Evolutionary conservation across 2,888 invertebrate species (phyloP), one percentile per base, ranked within the genome.

Genomic region (Gisinianus flammeolus): DNA sequence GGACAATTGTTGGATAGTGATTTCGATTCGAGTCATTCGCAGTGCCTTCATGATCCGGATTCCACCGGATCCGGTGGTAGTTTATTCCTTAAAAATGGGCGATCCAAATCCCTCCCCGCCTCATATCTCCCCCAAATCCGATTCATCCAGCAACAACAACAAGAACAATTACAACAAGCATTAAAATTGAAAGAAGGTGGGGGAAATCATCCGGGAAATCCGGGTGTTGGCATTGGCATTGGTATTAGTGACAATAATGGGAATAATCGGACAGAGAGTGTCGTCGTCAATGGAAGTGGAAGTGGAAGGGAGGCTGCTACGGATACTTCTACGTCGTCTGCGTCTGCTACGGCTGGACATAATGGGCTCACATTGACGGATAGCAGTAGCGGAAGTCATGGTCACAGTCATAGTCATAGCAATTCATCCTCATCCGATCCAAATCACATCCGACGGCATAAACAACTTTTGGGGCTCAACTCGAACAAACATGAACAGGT

Each of bases 101-200:
- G 78, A 31, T 78, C 78, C 26, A 67, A 72, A 67, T 78, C 78
- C 19, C 66, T 78, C 6, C 78, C 78, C 8, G 78, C 77, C 24
- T 70, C 77, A 6, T 77, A 69, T n/a, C 35, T 77, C 30, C 67
- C 69, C 12, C 58, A 56, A n/a, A 35, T 70, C 16, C 66, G 31
- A 44, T 66, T 66, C 52, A 8, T 44, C 54, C 52, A 30, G 2
- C 12, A 52, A 16, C 52, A 70, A 70, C 4, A 24, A 5, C 54
- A 52, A 28, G 16, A 24, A 35, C 10, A 35, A 26, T 33, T 33
- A 30, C 69, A 44, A 44, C 69, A 35, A 69, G 44, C 2, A 3
- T 26, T 22, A 3, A 19, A 44, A 22, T 5, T 64, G 16, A 19
- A 56, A 3, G 56, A 56, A 12, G 52, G 52, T 12, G 8, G 52